Percentiles rank a stretch among this genome's conserved stretches.
phyloP scores from a whole-genome alignment of 2,888 invertebrate species.

The Therioaphis trifolii region DNA sequence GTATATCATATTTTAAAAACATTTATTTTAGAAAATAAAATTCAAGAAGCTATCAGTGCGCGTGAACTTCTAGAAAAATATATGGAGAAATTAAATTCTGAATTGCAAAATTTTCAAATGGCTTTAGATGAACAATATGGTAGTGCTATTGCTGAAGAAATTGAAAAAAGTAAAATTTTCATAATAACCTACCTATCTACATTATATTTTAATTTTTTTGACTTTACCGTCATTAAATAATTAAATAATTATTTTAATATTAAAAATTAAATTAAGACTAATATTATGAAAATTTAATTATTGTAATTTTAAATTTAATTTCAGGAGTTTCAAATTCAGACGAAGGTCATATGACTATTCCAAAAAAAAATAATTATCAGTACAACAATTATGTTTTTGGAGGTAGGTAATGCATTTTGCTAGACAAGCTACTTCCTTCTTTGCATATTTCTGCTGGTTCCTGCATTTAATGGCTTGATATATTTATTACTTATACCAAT shows the following conservation, averaged over 20 bases:
- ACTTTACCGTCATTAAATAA: neutral
- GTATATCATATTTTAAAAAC: neutral
- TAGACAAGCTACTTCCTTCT: neutral
- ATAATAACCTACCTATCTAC: too few species aligned
- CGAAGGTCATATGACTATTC: neutral
- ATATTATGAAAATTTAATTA: neutral
- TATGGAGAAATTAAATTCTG: constrained; percentile 86
- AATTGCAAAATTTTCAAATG: constrained; percentile 91
- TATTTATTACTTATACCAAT: neutral
- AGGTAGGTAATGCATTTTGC: constrained; percentile 29
- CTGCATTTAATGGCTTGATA: neutral
- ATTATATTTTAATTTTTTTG: neutral
- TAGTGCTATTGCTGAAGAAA: constrained; percentile 94
- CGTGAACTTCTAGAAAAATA: constrained; percentile 94
- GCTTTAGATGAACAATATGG: constrained; percentile 84
- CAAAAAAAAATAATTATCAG: neutral
- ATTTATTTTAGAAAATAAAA: constrained; percentile 82
- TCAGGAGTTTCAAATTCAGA: constrained; percentile 35
- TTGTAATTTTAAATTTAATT: neutral
- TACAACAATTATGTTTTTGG: neutral
- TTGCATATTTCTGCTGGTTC: neutral
- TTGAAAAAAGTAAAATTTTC: constrained; percentile 79
- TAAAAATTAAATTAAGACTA: too few species aligned
- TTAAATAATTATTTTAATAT: neutral
- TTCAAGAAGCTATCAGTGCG: constrained; percentile 91